A percentile compares a stretch with the other conserved stretches of the same genome.
These are phyloP conservation scores for Hippotragus niger DNA, from an alignment of 2,113 vertebrate genomes.

Conservation along the genomic window DNA sequence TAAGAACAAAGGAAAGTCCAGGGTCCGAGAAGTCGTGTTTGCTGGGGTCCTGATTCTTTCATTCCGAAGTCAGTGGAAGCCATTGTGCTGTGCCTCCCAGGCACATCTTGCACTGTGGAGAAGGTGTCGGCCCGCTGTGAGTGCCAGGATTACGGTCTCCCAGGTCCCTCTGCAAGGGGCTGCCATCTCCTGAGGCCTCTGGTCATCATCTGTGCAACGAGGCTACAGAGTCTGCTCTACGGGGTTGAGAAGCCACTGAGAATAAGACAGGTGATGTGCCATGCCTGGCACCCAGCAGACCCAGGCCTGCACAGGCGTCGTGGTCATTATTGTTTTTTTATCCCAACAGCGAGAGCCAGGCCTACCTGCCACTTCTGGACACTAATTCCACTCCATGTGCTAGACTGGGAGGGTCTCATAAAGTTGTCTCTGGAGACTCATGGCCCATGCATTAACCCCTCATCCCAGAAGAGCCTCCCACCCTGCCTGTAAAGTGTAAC, in stretches of 20 bases:
- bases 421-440: rapidly evolving
- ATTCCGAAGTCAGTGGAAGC: neutral
- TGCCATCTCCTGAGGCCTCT: rapidly evolving
- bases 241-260: rapidly evolving
- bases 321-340: rapidly evolving
- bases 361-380: neutral
- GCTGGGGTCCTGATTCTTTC: rapidly evolving
- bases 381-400: rapidly evolving
- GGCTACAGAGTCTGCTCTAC: rapidly evolving
- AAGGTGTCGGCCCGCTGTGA: too few species aligned
- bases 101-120: rapidly evolving
- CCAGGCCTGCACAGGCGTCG: rapidly evolving
- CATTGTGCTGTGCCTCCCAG: rapidly evolving
- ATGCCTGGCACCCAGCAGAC: rapidly evolving
- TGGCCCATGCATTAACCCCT: rapidly evolving
- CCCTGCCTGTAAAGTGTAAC: neutral
- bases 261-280: rapidly evolving
- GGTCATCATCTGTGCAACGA: rapidly evolving
- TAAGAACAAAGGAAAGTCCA: neutral
- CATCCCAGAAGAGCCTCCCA: neutral
- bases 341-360: neutral
- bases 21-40: rapidly evolving
- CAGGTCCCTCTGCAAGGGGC: neutral
- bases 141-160: rapidly evolving
- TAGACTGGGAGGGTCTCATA: rapidly evolving